Evolutionary conservation across 2,113 vertebrate genomes (phyloP), one percentile per base, ranked within the genome.

Genomic region (Trichomycterus rosablanca): DNA sequence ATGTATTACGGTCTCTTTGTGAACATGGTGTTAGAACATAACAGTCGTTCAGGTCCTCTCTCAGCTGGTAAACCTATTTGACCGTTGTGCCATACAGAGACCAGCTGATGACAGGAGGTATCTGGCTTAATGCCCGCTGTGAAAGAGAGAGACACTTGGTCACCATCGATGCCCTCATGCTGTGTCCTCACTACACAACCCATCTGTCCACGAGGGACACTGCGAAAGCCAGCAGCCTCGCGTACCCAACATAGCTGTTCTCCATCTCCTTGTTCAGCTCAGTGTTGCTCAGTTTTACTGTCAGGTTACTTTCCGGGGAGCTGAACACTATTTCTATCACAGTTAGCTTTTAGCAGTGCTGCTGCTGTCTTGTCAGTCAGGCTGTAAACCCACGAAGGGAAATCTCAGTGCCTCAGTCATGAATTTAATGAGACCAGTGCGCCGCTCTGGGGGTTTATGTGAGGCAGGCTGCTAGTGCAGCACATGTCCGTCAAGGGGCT

Each of bases 401-500:
- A 24, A 28, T 39, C 23, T 18, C 32, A 37, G 14, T 20, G 49
- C 43, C 49, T 64, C 63, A 42, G 43, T 42, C 19, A 3, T 19
- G 44, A 43, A 7, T 45, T 59, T 53, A 71, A 54, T 22, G 22
- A 62, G 57, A 61, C 22, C 44, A 61, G 51, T 12, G 19, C 37
- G 35, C 20, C 43, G 23, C 30, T n/a, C n/a, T 24, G 30, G 44
- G 48, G 22, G 40, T 58, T 43, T 52, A 16, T 16, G 48, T 39
- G 32, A 65, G 35, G 30, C 24, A 23, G 7, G 30, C 14, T 54
- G 45, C 48, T 49, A 10, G 23, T 45, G 53, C 15, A 46, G 55
- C 59, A 34, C 18, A 7, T 54, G 35, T 48, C 56, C 49, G 58
- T 32, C n/a, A 30, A 30, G 26, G 26, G 7, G 3, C 26, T 30